These are phyloP conservation scores for Echinops telfairi DNA, from an alignment of 2,113 vertebrate species.

Conservation along the genomic window DNA sequence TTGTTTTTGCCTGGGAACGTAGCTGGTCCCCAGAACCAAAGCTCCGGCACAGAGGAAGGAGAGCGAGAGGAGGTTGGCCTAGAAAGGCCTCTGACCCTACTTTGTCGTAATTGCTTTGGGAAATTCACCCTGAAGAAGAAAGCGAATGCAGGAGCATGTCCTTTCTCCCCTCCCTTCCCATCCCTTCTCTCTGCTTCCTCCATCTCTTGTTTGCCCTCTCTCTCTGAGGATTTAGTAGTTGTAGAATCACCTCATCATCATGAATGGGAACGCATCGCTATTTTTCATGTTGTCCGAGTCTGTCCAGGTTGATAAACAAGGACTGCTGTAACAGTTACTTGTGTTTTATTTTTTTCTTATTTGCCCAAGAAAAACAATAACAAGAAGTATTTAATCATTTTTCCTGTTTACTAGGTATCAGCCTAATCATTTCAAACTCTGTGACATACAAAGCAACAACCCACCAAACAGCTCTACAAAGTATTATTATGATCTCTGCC, in stretches of 20 bases:
- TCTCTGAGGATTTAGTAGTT: neutral
- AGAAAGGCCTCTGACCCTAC: neutral
- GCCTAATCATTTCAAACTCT: neutral
- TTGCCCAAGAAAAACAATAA: constrained; percentile 19
- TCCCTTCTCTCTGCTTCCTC: neutral
- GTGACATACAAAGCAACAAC: neutral
- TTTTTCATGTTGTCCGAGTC: neutral
- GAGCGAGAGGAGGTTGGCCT: neutral
- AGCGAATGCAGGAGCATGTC: neutral
- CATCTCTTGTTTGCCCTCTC: neutral
- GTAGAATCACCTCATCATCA: neutral
- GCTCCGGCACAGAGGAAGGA: neutral
- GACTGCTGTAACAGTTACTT: neutral
- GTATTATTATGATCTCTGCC: neutral
- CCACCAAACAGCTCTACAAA: neutral
- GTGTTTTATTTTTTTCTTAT: neutral
- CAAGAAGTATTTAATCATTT: neutral
- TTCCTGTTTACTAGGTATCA: neutral
- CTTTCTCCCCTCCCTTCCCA: neutral
- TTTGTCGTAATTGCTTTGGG: neutral
- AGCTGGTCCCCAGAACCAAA: neutral
- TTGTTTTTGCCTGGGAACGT: neutral
- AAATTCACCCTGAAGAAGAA: neutral
- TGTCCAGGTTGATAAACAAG: neutral
- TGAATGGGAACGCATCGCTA: neutral